Percentiles rank a stretch among this genome's conserved stretches.
These are phyloP conservation scores for Andrena flavipes DNA, from an alignment of 2,888 invertebrate genomes.

Conservation along the genomic window DNA sequence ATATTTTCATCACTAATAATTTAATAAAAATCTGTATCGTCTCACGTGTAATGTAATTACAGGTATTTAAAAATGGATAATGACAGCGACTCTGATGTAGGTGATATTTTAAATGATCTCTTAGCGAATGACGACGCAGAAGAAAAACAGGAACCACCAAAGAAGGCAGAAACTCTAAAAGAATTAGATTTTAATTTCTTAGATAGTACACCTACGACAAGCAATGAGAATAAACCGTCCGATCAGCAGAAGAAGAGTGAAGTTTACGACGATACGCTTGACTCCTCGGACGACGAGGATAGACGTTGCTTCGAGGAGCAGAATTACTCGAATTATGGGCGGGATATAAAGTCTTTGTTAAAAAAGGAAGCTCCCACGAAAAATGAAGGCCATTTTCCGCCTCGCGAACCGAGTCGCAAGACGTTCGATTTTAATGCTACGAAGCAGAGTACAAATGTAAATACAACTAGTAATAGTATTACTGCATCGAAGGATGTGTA, in stretches of 20 bases:
- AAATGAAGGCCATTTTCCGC: conserved; percentile 6
- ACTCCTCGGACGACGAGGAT: conserved; percentile 94
- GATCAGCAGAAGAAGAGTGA: conserved; percentile 71
- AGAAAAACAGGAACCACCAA: conserved; percentile 51
- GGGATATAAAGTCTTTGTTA: conserved; percentile 87
- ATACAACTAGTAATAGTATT: conserved; percentile 23
- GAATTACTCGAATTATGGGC: conserved; percentile 90
- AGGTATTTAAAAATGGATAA: conserved; percentile 55
- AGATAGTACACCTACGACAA: conserved; percentile 59
- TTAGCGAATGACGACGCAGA: conserved; percentile 53
- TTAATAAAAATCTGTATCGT: not conserved
- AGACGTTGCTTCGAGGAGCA: conserved; percentile 90
- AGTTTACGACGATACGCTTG: conserved; percentile 88
- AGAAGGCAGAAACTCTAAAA: conserved; percentile 57
- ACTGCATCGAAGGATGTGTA: conserved; percentile 85
- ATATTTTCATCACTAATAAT: not conserved
- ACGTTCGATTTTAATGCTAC: conserved; percentile 52
- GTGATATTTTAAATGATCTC: conserved; percentile 64
- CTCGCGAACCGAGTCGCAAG: conserved; percentile 33
- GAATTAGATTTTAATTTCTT: conserved; percentile 78
- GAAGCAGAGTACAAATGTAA: conserved; percentile 28
- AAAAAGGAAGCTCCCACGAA: conserved; percentile 67
- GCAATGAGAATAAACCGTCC: conserved; percentile 32
- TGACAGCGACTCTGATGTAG: conserved; percentile 64
- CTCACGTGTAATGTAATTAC: conserved; percentile 10